Base-by-base conservation (phyloP, 2,888 invertebrate genomes). In the Cerastis rubricosa region DNA sequence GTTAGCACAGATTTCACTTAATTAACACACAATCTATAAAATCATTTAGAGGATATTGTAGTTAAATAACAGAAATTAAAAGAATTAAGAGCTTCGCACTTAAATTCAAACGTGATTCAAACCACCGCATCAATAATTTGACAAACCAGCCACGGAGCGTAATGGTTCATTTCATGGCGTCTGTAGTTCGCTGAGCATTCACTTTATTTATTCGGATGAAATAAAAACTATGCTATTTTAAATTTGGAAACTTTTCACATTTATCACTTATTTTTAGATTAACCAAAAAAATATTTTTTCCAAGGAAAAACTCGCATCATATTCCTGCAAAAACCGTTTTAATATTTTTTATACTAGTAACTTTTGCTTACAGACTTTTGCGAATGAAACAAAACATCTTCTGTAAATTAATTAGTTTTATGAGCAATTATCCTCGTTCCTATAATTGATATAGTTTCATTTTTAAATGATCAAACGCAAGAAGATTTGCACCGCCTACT, bases 101-200 rank as follows among this genome's bases (percentile, higher is more conserved):
- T 92, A 93, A 95, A 95, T 96, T 96, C 95, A 96, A 96, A 96
- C 96, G 96, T 95, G 96, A 96, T 96, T 96, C 95, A 96, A 96
- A 96, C 96, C 96, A 96, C 96, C 96, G 96, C 96, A 96, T 96
- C 96, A 96, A 96, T 96, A 96, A 95, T 94, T 93, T 96, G 96
- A 96, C 96, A 96, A 94, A 94, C 93, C 92, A 93, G 90, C 87
- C 90, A 89, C 84, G 85, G 87, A 85, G 76, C 61, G 94, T 86
- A 92, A 89, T 89, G 89, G 79, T 84, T 91, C 91, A 93, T 95
- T 96, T 87, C 14, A 83, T 74, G 74, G 89, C 94, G 96, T 95
- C 96, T 95, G 96, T 96, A 96, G 88, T 85, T 89, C 57, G 66
- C 65, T 64, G 76, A 86, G 91, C 94, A 94, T 93, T 94, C 93